These are phyloP conservation scores for Acanthosoma haemorrhoidale DNA, from an alignment of 2,888 invertebrate genomes.

Conservation along the genomic window DNA sequence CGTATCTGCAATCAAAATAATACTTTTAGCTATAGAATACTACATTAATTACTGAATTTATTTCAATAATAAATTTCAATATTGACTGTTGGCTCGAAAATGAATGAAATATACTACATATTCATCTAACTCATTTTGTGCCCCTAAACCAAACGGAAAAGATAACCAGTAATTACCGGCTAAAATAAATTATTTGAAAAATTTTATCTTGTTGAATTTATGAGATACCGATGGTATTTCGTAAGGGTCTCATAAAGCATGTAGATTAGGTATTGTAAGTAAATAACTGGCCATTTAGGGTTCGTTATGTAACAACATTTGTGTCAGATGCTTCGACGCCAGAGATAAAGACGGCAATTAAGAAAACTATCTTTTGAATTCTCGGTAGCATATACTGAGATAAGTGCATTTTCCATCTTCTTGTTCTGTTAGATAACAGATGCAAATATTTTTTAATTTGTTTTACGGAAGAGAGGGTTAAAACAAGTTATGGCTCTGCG, in stretches of 20 bases:
- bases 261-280: background rate
- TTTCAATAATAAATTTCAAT: background rate
- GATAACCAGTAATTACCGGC: background rate
- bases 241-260: background rate
- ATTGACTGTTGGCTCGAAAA: background rate
- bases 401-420: background rate
- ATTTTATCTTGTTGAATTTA: constrained; percentile 7
- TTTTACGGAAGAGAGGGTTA: background rate
- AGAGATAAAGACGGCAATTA: constrained; percentile 9
- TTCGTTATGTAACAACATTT: background rate
- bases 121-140: background rate
- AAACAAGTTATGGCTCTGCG: constrained; percentile 2
- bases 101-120: background rate
- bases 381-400: background rate
- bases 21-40: background rate
- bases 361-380: background rate
- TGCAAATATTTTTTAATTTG: constrained; percentile 11
- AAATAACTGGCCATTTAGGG: background rate
- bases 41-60: background rate
- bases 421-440: background rate
- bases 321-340: background rate
- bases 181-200: background rate
- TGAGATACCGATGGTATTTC: background rate
- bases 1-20: constrained; percentile 61
- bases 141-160: background rate